Percentiles rank a stretch among this genome's conserved stretches.
These are phyloP conservation scores for Hemithea aestivaria DNA, from an alignment of 2,888 invertebrate genomes.

Conservation along the genomic window DNA sequence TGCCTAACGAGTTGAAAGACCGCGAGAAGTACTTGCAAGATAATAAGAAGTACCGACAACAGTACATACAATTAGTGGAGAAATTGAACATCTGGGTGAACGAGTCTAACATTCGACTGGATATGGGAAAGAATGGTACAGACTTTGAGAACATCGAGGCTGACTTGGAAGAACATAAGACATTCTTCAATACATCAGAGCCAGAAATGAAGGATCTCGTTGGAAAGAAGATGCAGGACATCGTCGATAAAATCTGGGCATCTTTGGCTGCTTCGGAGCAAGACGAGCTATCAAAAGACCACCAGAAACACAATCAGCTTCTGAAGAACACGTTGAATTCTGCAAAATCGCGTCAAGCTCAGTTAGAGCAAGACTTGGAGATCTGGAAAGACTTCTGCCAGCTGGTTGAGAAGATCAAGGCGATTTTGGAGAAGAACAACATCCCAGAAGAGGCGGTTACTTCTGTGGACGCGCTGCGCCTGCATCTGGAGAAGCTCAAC, in stretches of 20 bases:
- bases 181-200: constrained; percentile 88
- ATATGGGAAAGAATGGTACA: constrained; percentile 89
- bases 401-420: constrained; percentile 86
- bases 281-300: constrained; percentile 89
- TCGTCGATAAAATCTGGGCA: constrained; percentile 93
- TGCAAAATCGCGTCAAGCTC: constrained; percentile 88
- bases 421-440: constrained; percentile 85
- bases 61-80: constrained; percentile 87
- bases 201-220: constrained; percentile 88
- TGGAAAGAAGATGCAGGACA: constrained; percentile 88
- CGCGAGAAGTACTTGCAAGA: constrained; percentile 88
- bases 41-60: constrained; percentile 87
- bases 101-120: constrained; percentile 87
- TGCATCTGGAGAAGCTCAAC: constrained; percentile 89
- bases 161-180: constrained; percentile 92
- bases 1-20: constrained; percentile 90
- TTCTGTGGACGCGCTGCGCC: constrained; percentile 88
- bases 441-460: constrained; percentile 89
- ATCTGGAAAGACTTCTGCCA: constrained; percentile 92
- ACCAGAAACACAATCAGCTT: constrained; percentile 88
- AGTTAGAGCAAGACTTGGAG: constrained; percentile 89
- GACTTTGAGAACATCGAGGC: constrained; percentile 91
- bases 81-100: constrained; percentile 91
- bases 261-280: constrained; percentile 89
- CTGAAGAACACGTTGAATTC: constrained; percentile 90